A percentile compares a stretch with the other conserved stretches of the same genome.
phyloP scores from a whole-genome alignment of 2,113 vertebrate species.

The Phalacrocorax carbo region DNA sequence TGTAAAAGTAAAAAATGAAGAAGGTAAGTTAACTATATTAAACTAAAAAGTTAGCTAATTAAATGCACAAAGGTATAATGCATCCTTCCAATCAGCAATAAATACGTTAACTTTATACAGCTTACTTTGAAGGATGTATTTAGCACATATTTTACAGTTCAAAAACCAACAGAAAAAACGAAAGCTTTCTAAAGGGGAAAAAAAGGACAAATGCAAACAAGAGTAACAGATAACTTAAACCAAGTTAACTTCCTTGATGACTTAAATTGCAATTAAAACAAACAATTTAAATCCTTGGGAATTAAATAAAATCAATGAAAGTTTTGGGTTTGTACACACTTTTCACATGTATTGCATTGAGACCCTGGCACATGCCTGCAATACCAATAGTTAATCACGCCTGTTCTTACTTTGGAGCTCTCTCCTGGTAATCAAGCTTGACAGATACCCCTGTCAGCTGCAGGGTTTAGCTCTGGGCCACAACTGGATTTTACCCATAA shows the following conservation, averaged over 20 bases:
- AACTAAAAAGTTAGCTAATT: neutral
- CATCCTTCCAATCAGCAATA: neutral
- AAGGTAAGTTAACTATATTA: neutral
- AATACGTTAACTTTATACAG: neutral
- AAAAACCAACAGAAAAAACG: accelerated
- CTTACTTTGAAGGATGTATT: neutral
- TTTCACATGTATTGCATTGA: neutral
- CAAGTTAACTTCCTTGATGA: neutral
- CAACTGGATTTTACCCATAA: neutral
- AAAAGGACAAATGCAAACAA: neutral
- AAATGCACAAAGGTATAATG: neutral
- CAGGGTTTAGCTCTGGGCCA: neutral
- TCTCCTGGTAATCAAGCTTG: neutral
- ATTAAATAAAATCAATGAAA: neutral
- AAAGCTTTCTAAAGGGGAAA: neutral
- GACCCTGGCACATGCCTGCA: neutral
- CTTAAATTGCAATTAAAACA: neutral
- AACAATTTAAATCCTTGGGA: neutral
- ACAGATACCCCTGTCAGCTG: neutral
- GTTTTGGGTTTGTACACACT: neutral
- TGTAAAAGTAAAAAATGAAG: neutral
- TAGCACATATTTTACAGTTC: neutral
- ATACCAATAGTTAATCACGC: neutral
- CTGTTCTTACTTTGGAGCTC: neutral
- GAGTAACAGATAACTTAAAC: neutral